A percentile compares a stretch with the other conserved stretches of the same genome.
phyloP scores from a whole-genome alignment of 2,797 vertebrate genomes.

The Galaxias olidus region DNA sequence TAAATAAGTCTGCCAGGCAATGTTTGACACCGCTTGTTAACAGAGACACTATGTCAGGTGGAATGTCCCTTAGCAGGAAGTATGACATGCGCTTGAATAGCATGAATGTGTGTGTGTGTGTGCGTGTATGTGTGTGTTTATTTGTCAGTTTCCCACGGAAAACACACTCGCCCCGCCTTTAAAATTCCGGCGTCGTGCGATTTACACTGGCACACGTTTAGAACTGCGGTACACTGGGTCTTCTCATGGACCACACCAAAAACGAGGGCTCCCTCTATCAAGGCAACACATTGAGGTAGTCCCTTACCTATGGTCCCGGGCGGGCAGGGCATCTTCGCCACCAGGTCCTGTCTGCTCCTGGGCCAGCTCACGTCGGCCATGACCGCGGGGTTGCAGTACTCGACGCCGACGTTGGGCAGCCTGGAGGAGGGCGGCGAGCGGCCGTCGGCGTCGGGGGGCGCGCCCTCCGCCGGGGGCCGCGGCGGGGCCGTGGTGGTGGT shows the following conservation, averaged over 20 bases:
- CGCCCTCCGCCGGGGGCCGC: constrained; percentile 40
- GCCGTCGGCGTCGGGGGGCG: constrained; percentile 64
- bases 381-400: constrained; percentile 86
- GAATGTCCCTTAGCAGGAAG: too few species aligned
- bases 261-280: neutral
- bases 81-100: too few species aligned
- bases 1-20: neutral
- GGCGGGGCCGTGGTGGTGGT: constrained; percentile 32
- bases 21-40: too few species aligned
- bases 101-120: too few species aligned
- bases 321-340: constrained; percentile 88
- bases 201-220: too few species aligned
- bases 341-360: constrained; percentile 85
- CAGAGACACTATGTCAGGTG: too few species aligned
- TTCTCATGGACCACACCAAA: neutral
- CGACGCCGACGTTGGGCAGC: constrained; percentile 79
- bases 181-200: too few species aligned
- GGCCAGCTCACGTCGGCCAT: constrained; percentile 91
- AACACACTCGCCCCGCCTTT: too few species aligned
- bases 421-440: constrained; percentile 79
- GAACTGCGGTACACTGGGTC: neutral
- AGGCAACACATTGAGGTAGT: too few species aligned
- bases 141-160: too few species aligned
- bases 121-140: too few species aligned
- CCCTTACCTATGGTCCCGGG: constrained; percentile 90